Base-by-base conservation (phyloP, 2,797 vertebrate genomes). In the Poeciliopsis paucimaculata region DNA sequence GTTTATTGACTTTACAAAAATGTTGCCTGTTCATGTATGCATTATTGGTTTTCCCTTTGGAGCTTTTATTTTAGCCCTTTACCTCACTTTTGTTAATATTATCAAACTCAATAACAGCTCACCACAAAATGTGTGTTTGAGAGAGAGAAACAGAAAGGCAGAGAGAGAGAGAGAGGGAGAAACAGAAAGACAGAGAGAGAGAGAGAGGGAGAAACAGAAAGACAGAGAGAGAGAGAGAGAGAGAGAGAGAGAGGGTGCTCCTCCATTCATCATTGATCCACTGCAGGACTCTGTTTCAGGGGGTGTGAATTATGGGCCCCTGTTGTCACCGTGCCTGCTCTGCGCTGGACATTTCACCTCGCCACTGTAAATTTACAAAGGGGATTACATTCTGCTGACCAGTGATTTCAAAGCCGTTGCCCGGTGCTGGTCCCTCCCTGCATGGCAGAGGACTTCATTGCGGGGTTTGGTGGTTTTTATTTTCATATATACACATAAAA, bases 241-340 rank as follows among this genome's bases (percentile, higher is more conserved):
- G 75, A 73, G 88, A 62, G 78, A 83, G 85, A 73, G 80, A 82
- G 82, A 84, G 89, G 34, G 87, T 23, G 90, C 12, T 82, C 75
- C 86, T 87, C 89, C 89, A 94, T 93, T 94, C 91, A 94, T 93
- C 92, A 94, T 90, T 92, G 93, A 93, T 94, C 91, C 93, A 92
- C 93, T 94, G 93, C 93, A 94, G 93, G 93, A 90, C 86, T 83
- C 87, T 88, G 92, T 91, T 91, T 86, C 85, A 76, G 90, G 82
- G 90, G 88, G 77, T 91, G 92, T 93, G 90, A 94, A 89, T 94
- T 91, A 94, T 94, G 93, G 92, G 93, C 91, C 91, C 91, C 86
- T 87, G 93, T 87, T 91, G 94, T 92, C 89, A 90, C 85, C 73
- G 86, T 91, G 91, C 83, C 88, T 93, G 88, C 93, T 92, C 91